Conservation (phyloP, 2,113 vertebrate genomes). For the Sturnus vulgaris region DNA sequence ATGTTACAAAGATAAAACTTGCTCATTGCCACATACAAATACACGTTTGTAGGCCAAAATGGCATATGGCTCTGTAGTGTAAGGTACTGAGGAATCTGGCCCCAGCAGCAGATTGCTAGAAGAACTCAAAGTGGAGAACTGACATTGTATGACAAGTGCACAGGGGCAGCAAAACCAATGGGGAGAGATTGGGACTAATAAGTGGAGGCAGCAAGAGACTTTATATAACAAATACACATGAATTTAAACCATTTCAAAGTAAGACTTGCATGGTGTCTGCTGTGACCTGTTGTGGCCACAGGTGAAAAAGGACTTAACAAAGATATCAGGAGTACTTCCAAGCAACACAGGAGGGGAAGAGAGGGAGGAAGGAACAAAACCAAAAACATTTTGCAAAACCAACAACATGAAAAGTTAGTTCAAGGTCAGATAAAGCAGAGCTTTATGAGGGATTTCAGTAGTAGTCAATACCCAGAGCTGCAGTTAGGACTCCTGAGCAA, state of each 20-base stretch:
- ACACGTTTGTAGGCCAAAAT: neutral
- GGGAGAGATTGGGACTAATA: neutral
- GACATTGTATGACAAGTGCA: neutral
- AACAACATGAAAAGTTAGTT: neutral
- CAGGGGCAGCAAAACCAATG: neutral
- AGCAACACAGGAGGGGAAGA: neutral
- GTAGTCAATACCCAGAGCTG: neutral
- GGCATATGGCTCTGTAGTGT: neutral
- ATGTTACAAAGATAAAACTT: neutral
- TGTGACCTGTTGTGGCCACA: neutral
- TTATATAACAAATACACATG: neutral
- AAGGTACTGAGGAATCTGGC: neutral
- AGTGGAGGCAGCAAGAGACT: neutral
- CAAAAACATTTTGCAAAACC: neutral
- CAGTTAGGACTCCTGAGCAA: neutral
- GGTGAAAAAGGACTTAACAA: neutral
- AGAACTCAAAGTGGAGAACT: neutral
- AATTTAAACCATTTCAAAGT: neutral
- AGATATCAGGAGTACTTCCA: neutral
- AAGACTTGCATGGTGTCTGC: neutral
- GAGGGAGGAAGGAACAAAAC: neutral
- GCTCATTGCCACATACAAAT: neutral
- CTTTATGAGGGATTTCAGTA: neutral
- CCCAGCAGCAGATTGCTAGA: neutral
- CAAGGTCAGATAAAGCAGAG: neutral